Conservation (phyloP, 2,113 vertebrate genomes). For the Phylloscopus trochilus region DNA sequence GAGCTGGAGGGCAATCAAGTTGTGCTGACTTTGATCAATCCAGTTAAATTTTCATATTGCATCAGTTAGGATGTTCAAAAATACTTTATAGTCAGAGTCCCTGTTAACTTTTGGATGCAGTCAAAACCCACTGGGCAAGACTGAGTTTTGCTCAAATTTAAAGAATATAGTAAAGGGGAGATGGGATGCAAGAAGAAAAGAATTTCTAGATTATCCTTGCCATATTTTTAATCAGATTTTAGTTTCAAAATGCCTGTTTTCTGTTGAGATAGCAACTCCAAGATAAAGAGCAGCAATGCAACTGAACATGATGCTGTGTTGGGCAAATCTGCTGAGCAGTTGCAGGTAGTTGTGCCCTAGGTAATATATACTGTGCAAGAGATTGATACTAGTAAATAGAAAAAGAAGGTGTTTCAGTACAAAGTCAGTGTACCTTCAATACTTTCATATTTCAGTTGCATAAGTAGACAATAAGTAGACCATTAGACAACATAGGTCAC, state of each 20-base stretch:
- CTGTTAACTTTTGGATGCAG: not conserved
- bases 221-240: not conserved
- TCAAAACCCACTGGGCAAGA: not conserved
- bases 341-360: not conserved
- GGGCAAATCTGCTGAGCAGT: not conserved
- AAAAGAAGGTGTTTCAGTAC: not conserved
- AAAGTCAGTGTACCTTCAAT: not conserved
- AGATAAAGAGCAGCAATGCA: not conserved
- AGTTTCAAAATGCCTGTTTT: not conserved
- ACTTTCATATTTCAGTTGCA: not conserved
- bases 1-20: not conserved
- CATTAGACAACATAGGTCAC: not conserved
- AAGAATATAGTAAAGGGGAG: not conserved
- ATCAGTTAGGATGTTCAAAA: not conserved
- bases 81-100: not conserved
- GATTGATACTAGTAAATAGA: not conserved
- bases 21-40: not conserved
- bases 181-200: not conserved
- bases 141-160: not conserved
- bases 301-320: not conserved
- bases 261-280: not conserved
- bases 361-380: not conserved
- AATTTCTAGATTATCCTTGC: not conserved
- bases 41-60: not conserved
- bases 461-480: too few relatives aligned